Conservation (phyloP, 2,888 invertebrate species). For the Drosophila borborema region DNA sequence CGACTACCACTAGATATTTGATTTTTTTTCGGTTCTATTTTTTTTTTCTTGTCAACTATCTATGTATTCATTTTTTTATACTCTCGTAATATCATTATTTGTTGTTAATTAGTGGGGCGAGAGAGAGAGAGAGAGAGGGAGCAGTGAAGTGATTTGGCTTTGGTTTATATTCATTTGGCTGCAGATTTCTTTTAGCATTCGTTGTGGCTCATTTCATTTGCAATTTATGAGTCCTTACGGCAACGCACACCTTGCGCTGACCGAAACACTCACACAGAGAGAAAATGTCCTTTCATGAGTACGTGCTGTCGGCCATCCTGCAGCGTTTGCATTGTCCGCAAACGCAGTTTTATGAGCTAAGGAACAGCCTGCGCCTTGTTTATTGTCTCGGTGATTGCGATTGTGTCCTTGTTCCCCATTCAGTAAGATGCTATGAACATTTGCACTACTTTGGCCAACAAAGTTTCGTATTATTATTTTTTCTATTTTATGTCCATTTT, state of each 20-base stretch:
- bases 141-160: constrained; percentile 17
- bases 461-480: constrained; percentile 22
- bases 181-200: constrained; percentile 59
- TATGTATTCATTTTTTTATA: not conserved
- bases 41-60: not conserved
- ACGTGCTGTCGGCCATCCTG: constrained; percentile 63
- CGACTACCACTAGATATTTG: not conserved
- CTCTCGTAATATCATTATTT: constrained; percentile 59
- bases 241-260: constrained; percentile 60
- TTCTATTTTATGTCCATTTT: constrained; percentile 38
- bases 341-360: constrained; percentile 71
- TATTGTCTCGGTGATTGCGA: constrained; percentile 35
- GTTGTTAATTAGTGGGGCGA: constrained; percentile 71
- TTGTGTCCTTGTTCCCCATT: constrained; percentile 43
- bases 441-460: constrained; percentile 28
- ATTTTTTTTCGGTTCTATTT: constrained; percentile 2
- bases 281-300: constrained; percentile 57
- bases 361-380: constrained; percentile 66
- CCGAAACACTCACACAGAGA: not conserved
- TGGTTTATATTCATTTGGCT: not conserved
- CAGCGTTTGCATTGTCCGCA: constrained; percentile 55
- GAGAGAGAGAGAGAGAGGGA: constrained; percentile 12
- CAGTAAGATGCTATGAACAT: constrained; percentile 37
- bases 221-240: constrained; percentile 76
- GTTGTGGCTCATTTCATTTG: constrained; percentile 83